Evolutionary conservation across 1,140 invertebrate species (phyloP), one percentile per base, ranked within the genome.

Genomic region (Brachionus angularis): DNA sequence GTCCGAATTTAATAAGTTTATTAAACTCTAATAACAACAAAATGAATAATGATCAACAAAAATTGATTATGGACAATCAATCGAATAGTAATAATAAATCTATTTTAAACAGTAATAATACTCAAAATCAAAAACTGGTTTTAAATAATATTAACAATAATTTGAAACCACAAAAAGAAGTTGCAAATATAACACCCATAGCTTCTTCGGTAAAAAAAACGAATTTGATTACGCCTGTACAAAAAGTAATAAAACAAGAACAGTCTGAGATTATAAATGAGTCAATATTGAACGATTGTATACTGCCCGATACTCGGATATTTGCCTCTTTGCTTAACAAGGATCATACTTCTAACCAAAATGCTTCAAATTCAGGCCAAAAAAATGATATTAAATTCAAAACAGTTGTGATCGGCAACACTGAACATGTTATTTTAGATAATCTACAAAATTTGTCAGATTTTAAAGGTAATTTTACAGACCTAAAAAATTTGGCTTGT

Each of bases 301-400:
- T 58, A 39, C 27, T 58, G 3, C 53, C 53, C 7, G 53, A 58
- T 42, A 58, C 53, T 39, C 34, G 53, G 23, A 58, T 58, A 14
- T 58, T 58, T 34, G 53, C 53, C 10, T 58, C 53, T 25, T 58
- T 58, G 18, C 53, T 58, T 23, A 58, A 58, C 25, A 58, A 58
- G n/a, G 53, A 58, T 25, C 33, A 58, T 23, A 58, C 53, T 58
- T 29, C 53, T 34, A 14, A 36, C 18, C 14, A 58, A 25, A 39
- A 23, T 16, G n/a, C 16, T n/a, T 23, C 10, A 7, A 42, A 14
- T 42, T n/a, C 10, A 42, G 34, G 12, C 3, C 53, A 58, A 39
- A 58, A 58, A 58, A 58, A 58, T 58, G 53, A 58, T 12, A 58
- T 58, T 39, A 58, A 58, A 39, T 58, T 39, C 33, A 58, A 58